Conservation (phyloP, 2,888 invertebrate genomes). For the Apamea sordens region DNA sequence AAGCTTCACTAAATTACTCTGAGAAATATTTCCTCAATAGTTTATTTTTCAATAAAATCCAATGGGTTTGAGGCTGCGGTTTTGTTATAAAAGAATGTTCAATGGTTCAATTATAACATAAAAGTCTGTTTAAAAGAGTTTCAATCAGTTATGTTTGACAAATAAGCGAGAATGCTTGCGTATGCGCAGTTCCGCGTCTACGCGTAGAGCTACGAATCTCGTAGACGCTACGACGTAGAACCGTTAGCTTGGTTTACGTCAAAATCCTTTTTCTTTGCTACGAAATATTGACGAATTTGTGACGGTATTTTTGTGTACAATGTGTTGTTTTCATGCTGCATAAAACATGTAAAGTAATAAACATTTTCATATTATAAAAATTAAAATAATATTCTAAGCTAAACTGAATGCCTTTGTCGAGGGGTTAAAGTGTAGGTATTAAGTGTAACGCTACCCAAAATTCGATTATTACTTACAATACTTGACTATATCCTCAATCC, state of each 20-base stretch:
- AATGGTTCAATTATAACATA: constrained; percentile 58
- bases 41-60: too few species aligned
- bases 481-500: background rate
- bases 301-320: background rate
- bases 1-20: constrained; percentile 49
- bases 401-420: too few species aligned
- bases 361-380: background rate
- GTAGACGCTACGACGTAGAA: constrained; percentile 80
- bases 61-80: constrained; percentile 21
- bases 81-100: constrained; percentile 45
- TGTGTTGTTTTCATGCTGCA: background rate
- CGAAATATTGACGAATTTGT: background rate
- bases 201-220: constrained; percentile 83
- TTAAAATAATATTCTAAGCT: background rate
- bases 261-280: constrained; percentile 23
- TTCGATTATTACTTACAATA: background rate
- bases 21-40: constrained; percentile 32
- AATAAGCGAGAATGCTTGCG: constrained; percentile 70
- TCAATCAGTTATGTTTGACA: constrained; percentile 57
- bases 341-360: background rate
- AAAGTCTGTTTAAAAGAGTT: constrained; percentile 47
- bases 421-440: background rate
- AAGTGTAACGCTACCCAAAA: background rate
- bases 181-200: constrained; percentile 72
- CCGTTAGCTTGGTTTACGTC: constrained; percentile 19